Evolutionary conservation across 2,797 vertebrate species (phyloP).

Genomic region (Gallinago solitaria): DNA sequence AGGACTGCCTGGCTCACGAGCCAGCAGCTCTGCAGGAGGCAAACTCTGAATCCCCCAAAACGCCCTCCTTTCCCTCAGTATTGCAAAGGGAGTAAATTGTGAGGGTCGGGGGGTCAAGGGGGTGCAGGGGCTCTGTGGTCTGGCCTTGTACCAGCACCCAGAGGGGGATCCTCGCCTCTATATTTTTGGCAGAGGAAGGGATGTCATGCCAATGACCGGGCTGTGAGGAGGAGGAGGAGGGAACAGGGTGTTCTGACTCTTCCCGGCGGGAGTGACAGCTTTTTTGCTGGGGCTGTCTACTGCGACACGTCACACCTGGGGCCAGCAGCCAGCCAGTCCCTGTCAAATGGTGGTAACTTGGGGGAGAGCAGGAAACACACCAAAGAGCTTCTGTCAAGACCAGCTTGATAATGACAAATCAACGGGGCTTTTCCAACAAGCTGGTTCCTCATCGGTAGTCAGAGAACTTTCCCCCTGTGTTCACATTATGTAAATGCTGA

Average conservation of each 20-base stretch:
- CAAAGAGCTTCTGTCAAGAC: neutral
- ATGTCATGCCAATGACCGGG: neutral
- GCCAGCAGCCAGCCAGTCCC: neutral
- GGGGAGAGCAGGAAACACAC: neutral
- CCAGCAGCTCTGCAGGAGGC: neutral
- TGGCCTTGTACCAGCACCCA: accelerated
- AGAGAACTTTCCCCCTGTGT: neutral
- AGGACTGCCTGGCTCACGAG: neutral
- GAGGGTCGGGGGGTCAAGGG: neutral
- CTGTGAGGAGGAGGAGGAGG: neutral
- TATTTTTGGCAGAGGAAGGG: neutral
- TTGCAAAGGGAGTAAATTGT: neutral
- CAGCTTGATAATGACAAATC: neutral
- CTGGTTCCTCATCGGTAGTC: neutral
- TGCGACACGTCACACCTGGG: accelerated
- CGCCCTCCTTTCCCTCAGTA: neutral
- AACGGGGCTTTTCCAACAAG: neutral
- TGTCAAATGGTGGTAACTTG: neutral
- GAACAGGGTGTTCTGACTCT: neutral
- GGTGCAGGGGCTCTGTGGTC: accelerated
- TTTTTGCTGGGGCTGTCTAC: neutral
- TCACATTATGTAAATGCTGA: accelerated
- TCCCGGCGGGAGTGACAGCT: neutral
- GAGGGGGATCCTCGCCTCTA: neutral
- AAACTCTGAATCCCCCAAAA: neutral